Base-by-base conservation (phyloP, 2,888 invertebrate genomes). In the Leucophora obtusa region DNA sequence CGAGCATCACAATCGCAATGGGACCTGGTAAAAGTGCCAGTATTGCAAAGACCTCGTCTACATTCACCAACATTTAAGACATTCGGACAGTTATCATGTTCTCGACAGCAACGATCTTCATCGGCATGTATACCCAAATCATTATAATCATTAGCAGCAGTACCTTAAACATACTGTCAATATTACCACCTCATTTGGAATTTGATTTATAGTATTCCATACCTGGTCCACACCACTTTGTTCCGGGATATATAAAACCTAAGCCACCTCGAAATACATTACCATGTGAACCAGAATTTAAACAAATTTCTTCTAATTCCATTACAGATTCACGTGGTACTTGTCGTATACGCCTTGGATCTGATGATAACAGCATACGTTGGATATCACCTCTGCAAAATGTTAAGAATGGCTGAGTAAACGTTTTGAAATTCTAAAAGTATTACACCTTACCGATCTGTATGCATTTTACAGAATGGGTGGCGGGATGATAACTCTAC, bases 171-270 rank as follows among this genome's bases (percentile, higher is more conserved):
- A 28, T 28, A 28, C 28, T 6, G 6, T 28, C 28, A 28, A 6
- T 28, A 28, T 7, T 6, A 28, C 7, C 28, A 21, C 2, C 21
- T 21, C 2, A 7, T 28, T 28, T 28, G 7, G 3, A 28, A 6
- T 28, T 28, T 6, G 1, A 6, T 6, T 28, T 28, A 6, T 28
- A 28, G 1, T 28, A 28, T 28, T 28, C 28, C 6, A 47, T 21
- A 91, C 92, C 95, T 62, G 94, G 93, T 0, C 95, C 95, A 87
- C 95, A 95, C 95, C 95, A 95, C 86, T 95, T 94, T 0, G 95
- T 95, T 2, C 95, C 95, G 70, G 93, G 93, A 86, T 92, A 93
- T 43, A 92, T 92, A 84, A 93, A 92, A n/a, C 92, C 92, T 15
- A 90, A 82, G 0, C 89, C 89, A 18, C 91, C 91, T 63, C 90